These are phyloP conservation scores for Tachuris rubrigastra DNA, from an alignment of 2,113 vertebrate genomes.

Conservation along the genomic window DNA sequence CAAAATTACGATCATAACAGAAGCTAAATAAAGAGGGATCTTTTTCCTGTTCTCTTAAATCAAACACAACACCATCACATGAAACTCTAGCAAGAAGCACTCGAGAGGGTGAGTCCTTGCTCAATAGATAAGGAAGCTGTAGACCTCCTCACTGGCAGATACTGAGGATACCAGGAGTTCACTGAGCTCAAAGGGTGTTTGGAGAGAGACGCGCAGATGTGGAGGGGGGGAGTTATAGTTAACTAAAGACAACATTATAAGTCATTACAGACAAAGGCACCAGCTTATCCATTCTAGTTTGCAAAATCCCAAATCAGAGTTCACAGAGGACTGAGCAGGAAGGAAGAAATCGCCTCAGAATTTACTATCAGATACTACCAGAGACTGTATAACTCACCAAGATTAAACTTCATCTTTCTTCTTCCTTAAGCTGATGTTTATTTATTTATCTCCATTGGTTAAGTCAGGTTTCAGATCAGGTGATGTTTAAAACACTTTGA, in stretches of 20 bases:
- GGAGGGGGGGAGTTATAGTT: too few relatives aligned
- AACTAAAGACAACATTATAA: background rate
- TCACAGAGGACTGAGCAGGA: background rate
- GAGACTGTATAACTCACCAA: background rate
- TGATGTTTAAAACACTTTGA: background rate
- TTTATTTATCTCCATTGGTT: background rate
- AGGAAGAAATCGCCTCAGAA: background rate
- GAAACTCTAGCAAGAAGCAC: background rate
- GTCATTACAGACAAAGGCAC: background rate
- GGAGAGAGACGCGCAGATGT: background rate
- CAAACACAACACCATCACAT: background rate
- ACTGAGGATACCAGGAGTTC: background rate
- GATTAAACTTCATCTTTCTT: background rate
- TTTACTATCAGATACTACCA: background rate
- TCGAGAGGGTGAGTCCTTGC: accelerated
- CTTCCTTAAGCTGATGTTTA: background rate
- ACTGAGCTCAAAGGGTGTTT: background rate
- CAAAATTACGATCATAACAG: background rate
- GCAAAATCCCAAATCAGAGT: background rate
- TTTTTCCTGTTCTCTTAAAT: background rate
- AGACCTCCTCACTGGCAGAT: too few relatives aligned
- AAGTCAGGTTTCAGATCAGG: background rate
- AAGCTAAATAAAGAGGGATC: background rate
- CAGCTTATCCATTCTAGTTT: background rate
- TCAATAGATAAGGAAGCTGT: background rate